phyloP scores from a whole-genome alignment of 2,113 vertebrate species.

The Myxocyprinus asiaticus region DNA sequence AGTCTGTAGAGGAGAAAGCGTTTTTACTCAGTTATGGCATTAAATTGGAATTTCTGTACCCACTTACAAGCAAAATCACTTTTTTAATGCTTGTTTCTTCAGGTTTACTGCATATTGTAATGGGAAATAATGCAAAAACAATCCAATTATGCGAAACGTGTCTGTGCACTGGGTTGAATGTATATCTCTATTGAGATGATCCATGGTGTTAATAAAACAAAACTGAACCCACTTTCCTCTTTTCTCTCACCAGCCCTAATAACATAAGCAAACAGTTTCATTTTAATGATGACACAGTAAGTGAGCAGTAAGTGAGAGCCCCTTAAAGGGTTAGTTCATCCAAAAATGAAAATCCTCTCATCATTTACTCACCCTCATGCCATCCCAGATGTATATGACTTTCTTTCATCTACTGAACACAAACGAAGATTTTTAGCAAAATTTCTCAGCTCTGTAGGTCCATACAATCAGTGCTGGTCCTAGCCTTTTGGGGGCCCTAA shows the following conservation, averaged over 20 bases:
- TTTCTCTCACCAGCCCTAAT: neutral
- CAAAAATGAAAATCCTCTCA: too few species aligned
- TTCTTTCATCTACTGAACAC: too few species aligned
- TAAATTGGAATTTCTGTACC: neutral
- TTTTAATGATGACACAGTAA: neutral
- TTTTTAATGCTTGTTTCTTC: neutral
- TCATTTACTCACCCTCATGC: too few species aligned
- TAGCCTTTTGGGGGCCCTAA: too few species aligned
- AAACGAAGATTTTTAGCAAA: too few species aligned
- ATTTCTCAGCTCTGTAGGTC: too few species aligned
- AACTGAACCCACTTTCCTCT: neutral
- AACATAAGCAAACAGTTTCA: neutral
- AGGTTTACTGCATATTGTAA: neutral
- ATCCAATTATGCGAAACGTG: neutral
- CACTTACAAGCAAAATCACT: too few species aligned
- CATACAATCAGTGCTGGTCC: too few species aligned
- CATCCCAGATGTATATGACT: too few species aligned
- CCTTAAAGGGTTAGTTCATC: too few species aligned
- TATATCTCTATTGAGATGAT: neutral
- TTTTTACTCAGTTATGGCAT: neutral
- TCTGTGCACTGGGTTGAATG: neutral
- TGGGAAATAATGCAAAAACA: neutral
- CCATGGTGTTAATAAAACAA: neutral
- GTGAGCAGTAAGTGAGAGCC: too few species aligned
- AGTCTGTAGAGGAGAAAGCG: too few species aligned